phyloP scores from a whole-genome alignment of 2,888 invertebrate species.

The Beris morrisii region DNA sequence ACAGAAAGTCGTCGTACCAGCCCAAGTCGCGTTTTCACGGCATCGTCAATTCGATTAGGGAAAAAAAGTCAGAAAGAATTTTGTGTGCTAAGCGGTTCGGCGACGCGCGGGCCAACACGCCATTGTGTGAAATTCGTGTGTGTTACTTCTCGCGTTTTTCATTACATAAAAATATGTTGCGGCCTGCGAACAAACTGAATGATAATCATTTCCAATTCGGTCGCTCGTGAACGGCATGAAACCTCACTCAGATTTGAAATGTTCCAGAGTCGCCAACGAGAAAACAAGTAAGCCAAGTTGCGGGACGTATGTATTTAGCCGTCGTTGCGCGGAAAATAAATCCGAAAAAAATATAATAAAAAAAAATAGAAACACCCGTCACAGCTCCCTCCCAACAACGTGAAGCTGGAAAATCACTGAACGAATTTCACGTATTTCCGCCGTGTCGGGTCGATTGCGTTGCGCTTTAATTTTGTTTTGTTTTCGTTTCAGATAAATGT shows the following conservation, averaged over 20 bases:
- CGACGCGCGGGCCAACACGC: slow-evolving; percentile 9
- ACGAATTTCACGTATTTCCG: too few species aligned
- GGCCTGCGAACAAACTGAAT: slow-evolving; percentile 20
- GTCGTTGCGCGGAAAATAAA: too few species aligned
- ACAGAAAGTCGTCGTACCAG: slow-evolving; percentile 1
- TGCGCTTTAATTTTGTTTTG: slow-evolving; percentile 10
- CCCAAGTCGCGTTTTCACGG: background rate
- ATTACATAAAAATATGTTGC: slow-evolving; percentile 37
- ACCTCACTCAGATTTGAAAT: slow-evolving; percentile 54
- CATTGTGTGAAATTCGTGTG: slow-evolving; percentile 22
- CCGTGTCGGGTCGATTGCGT: background rate
- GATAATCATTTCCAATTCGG: slow-evolving; percentile 12
- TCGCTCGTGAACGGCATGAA: slow-evolving; percentile 53
- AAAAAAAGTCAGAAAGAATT: too few species aligned
- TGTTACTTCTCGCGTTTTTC: slow-evolving; percentile 37
- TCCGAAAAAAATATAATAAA: too few species aligned
- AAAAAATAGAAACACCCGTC: slow-evolving; percentile 10
- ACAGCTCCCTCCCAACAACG: slow-evolving; percentile 35
- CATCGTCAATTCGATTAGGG: slow-evolving; percentile 7
- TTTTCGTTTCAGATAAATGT: slow-evolving; percentile 40
- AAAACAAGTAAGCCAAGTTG: slow-evolving; percentile 42
- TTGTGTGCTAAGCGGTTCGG: slow-evolving; percentile 1
- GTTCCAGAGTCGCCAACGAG: slow-evolving; percentile 51
- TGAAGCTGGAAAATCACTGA: too few species aligned
- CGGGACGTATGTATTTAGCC: too few species aligned